Percentiles rank a stretch among this genome's conserved stretches.
These are phyloP conservation scores for Selenia dentaria DNA, from an alignment of 2,888 invertebrate genomes.

Conservation along the genomic window DNA sequence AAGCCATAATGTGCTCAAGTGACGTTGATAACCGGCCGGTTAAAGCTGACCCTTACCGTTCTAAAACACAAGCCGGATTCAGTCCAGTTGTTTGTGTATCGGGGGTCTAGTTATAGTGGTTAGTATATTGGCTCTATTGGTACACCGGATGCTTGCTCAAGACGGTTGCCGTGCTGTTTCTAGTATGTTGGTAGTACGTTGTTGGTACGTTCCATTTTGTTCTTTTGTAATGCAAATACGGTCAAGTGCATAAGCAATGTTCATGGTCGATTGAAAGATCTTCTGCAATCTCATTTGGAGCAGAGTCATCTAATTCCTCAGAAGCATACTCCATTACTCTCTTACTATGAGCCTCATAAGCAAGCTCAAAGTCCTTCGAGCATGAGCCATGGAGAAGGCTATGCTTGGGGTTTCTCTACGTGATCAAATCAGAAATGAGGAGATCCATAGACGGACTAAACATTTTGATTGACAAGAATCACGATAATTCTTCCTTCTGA, in stretches of 20 bases:
- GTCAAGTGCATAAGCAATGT: slow-evolving; percentile 22
- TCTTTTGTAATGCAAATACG: slow-evolving; percentile 37
- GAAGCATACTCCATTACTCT: too few species aligned
- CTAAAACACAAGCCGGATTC: slow-evolving; percentile 8
- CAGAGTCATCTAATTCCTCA: too few species aligned
- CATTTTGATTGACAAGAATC: too few species aligned
- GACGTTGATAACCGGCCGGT: slow-evolving; percentile 61
- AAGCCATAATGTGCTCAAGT: slow-evolving; percentile 78
- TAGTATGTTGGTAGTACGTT: slow-evolving; percentile 35
- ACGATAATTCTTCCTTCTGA: too few species aligned
- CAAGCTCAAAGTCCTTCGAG: too few species aligned
- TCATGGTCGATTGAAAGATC: background rate
- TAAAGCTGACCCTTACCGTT: slow-evolving; percentile 45
- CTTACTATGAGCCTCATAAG: too few species aligned
- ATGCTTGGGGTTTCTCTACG: too few species aligned
- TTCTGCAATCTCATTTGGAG: too few species aligned
- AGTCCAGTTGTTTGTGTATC: slow-evolving; percentile 16
- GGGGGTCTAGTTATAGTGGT: slow-evolving; percentile 55
- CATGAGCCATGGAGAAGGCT: too few species aligned
- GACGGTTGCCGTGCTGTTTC: slow-evolving; percentile 56
- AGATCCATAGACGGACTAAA: too few species aligned
- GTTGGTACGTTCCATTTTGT: slow-evolving; percentile 19
- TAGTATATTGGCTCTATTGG: slow-evolving; percentile 77
- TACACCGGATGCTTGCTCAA: slow-evolving; percentile 77
- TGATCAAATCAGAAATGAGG: too few species aligned